phyloP scores from a whole-genome alignment of 2,888 invertebrate species.

The Cylloceria caligata region DNA sequence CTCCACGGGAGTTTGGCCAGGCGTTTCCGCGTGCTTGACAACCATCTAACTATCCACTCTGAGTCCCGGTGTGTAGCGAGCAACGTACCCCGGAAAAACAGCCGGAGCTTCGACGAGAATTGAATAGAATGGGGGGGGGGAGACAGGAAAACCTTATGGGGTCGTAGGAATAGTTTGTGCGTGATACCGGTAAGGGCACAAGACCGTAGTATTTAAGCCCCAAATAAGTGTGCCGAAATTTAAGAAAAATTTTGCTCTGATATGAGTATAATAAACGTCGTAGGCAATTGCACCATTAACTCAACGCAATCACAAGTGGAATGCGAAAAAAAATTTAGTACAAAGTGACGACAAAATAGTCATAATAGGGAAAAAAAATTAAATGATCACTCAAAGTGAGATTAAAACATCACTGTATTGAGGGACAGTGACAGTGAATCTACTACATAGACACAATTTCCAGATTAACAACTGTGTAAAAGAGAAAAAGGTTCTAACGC shows the following conservation, averaged over 20 bases:
- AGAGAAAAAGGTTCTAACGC: not conserved
- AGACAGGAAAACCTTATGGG: conserved; percentile 41
- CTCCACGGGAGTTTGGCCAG: conserved; percentile 41
- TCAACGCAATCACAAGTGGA: not conserved
- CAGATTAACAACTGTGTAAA: not conserved
- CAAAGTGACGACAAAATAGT: conserved; percentile 23
- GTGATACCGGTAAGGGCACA: conserved; percentile 39
- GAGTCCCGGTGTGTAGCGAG: conserved; percentile 69
- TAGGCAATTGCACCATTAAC: not conserved
- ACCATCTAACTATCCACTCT: conserved; percentile 68
- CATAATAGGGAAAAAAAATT: conserved; percentile 1
- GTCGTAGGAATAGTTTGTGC: conserved; percentile 41
- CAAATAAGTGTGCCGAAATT: not conserved
- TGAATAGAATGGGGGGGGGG: conserved; percentile 56
- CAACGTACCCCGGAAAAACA: conserved; percentile 56
- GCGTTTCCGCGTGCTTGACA: conserved; percentile 57
- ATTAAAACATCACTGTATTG: too few relatives aligned
- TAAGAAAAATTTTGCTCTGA: not conserved
- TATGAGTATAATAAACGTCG: not conserved
- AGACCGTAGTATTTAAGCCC: conserved; percentile 36
- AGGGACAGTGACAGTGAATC: too few relatives aligned
- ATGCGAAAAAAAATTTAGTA: not conserved
- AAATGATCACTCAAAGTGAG: not conserved
- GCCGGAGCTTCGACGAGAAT: conserved; percentile 59
- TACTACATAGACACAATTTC: too few relatives aligned